Evolutionary conservation across 1,140 invertebrate genomes (phyloP).

Genomic region (Amphibalanus amphitrite): DNA sequence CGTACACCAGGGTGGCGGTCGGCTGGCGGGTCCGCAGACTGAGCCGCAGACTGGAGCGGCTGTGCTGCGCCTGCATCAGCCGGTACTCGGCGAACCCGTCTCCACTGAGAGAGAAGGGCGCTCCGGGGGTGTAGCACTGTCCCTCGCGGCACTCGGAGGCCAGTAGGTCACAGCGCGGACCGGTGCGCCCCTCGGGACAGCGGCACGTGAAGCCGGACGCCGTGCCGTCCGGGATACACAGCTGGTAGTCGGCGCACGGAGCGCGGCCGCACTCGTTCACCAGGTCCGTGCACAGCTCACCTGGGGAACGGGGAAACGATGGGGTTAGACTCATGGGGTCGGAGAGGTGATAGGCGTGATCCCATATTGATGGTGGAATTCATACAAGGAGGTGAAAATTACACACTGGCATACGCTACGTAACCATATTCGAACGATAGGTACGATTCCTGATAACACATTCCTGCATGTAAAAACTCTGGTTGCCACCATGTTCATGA

Average conservation of each 20-base stretch:
- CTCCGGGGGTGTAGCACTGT: slow-evolving; percentile 43
- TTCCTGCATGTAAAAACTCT: too few relatives aligned
- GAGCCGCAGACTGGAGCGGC: slow-evolving; percentile 57
- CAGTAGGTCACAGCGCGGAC: slow-evolving; percentile 44
- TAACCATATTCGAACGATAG: too few relatives aligned
- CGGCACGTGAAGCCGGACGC: slow-evolving; percentile 51
- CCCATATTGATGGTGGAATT: too few relatives aligned
- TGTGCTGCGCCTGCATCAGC: slow-evolving; percentile 47
- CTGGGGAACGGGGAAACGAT: slow-evolving; percentile 23
- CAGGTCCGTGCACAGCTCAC: slow-evolving; percentile 33
- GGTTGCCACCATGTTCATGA: too few relatives aligned
- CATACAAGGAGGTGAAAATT: too few relatives aligned
- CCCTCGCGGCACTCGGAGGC: slow-evolving; percentile 42
- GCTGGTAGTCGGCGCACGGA: slow-evolving; percentile 46
- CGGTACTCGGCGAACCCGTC: slow-evolving; percentile 67
- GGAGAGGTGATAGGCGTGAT: too few relatives aligned
- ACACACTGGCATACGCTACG: too few relatives aligned
- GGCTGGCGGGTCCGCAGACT: slow-evolving; percentile 64
- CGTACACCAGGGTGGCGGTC: slow-evolving; percentile 71
- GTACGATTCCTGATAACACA: too few relatives aligned
- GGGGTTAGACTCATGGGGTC: background rate
- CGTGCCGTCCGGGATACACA: slow-evolving; percentile 55
- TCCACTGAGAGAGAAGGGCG: slow-evolving; percentile 61
- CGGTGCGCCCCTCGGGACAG: slow-evolving; percentile 53
- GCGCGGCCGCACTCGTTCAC: slow-evolving; percentile 57